Evolutionary conservation across 2,888 invertebrate species (phyloP).

Genomic region (Tenthredo notha): DNA sequence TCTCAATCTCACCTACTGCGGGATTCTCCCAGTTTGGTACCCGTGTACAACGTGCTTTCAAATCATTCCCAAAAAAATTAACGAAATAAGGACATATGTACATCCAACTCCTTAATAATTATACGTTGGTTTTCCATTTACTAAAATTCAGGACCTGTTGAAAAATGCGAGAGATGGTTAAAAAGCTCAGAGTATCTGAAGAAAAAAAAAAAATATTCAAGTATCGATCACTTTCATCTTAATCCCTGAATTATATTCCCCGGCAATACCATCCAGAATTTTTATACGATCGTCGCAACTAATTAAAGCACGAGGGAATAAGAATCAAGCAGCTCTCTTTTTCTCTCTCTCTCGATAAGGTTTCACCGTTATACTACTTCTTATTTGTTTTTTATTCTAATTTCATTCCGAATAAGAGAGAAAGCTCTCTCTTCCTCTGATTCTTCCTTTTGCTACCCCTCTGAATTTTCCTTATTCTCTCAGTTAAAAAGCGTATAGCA

Average conservation of each 20-base stretch:
- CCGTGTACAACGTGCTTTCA: no score
- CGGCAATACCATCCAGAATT: not conserved
- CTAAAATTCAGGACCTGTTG: no score
- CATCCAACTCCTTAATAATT: no score
- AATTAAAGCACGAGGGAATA: slow-evolving; percentile 20
- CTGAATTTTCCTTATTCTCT: not conserved
- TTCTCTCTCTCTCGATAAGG: not conserved
- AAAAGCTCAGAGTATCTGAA: not conserved
- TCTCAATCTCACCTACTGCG: no score
- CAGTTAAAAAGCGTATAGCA: not conserved
- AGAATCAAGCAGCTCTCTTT: not conserved
- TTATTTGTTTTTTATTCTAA: slow-evolving; percentile 38
- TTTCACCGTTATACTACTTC: not conserved
- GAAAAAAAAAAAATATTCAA: no score
- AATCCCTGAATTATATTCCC: not conserved
- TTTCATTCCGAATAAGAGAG: slow-evolving; percentile 38
- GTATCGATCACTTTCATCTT: not conserved
- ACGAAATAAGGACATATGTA: no score
- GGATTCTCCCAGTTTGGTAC: no score
- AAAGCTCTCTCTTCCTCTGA: not conserved
- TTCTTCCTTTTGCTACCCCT: not conserved
- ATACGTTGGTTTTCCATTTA: no score
- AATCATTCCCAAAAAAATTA: no score
- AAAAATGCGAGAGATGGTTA: not conserved
- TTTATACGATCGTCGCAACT: slow-evolving; percentile 21